Evolutionary conservation across 2,888 invertebrate genomes (phyloP).

Genomic region (Oeneis ivallda): DNA sequence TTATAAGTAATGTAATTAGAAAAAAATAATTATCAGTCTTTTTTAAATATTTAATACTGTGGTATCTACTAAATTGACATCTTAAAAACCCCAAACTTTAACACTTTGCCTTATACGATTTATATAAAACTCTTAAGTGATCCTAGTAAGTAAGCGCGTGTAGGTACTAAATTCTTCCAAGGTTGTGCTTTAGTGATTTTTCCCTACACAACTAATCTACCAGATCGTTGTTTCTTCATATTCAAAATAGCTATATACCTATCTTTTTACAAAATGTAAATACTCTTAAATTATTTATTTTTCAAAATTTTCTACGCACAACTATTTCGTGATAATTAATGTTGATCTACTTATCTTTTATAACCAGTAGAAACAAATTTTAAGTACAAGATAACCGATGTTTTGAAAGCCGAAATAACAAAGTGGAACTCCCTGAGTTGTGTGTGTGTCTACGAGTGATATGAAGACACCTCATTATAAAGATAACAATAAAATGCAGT

Average conservation of each 20-base stretch:
- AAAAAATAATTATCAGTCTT: conserved; percentile 28
- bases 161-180: conserved; percentile 80
- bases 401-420: conserved; percentile 10
- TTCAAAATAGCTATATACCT: conserved; percentile 46
- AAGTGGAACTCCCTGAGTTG: not conserved
- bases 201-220: conserved; percentile 49
- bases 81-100: conserved; percentile 71
- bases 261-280: conserved; percentile 60
- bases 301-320: conserved; percentile 75
- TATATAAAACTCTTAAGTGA: conserved; percentile 69
- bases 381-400: conserved; percentile 40
- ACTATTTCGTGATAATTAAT: conserved; percentile 72
- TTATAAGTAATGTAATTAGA: conserved; percentile 26
- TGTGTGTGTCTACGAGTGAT: too few relatives aligned
- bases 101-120: conserved; percentile 79
- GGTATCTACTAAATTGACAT: conserved; percentile 45
- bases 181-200: conserved; percentile 81
- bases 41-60: conserved; percentile 27
- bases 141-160: conserved; percentile 75
- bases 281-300: conserved; percentile 56
- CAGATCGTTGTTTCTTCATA: conserved; percentile 48
- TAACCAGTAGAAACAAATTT: conserved; percentile 50
- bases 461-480: not conserved
- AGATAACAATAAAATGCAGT: not conserved
- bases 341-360: conserved; percentile 49